These are phyloP conservation scores for Charadrius vociferus DNA, from an alignment of 2,113 vertebrate genomes.

Conservation along the genomic window DNA sequence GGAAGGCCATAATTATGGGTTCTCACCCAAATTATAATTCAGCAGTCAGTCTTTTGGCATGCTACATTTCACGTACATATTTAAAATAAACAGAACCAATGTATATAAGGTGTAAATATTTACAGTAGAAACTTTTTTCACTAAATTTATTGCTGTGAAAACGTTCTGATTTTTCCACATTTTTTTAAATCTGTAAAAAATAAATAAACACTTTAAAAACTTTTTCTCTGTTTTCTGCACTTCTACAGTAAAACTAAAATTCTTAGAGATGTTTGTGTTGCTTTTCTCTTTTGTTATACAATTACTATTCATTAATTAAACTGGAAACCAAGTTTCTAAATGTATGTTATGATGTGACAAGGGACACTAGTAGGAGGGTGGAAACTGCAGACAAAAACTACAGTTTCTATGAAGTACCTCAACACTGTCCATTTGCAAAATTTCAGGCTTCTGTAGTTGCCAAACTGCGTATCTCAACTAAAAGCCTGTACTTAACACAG, in stretches of 20 bases:
- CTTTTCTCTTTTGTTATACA: neutral
- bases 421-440: neutral
- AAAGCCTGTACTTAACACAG: neutral
- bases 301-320: neutral
- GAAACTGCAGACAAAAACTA: neutral
- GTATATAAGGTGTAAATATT: neutral
- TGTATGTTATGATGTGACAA: neutral
- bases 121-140: neutral
- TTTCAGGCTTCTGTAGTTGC: neutral
- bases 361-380: accelerated
- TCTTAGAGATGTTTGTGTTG: neutral
- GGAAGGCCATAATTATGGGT: neutral
- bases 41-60: neutral
- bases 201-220: neutral
- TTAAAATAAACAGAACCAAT: neutral
- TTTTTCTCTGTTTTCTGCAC: neutral
- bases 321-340: neutral
- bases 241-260: neutral
- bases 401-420: accelerated
- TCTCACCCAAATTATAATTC: neutral
- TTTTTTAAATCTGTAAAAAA: neutral
- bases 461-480: neutral
- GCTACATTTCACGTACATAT: neutral
- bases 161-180: neutral
- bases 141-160: neutral